Evolutionary conservation across 2,888 invertebrate species (phyloP), one percentile per base, ranked within the genome.

Genomic region (Volucella zonaria): DNA sequence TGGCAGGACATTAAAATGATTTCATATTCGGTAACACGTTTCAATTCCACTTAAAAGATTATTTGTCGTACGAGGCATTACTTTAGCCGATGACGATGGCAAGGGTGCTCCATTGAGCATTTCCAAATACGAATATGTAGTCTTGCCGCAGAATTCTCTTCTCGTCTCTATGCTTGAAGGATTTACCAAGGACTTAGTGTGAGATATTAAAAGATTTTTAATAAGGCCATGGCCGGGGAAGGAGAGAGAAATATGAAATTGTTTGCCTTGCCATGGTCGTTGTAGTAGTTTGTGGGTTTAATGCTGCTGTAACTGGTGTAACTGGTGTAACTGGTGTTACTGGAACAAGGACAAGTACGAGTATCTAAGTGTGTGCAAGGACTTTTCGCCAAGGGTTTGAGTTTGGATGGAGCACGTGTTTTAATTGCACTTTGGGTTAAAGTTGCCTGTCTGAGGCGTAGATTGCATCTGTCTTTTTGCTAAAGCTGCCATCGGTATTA

Each of bases 11-110:
- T 85, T 85, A 85, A 71, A 81, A 73, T 85, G 81, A 77, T 81
- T 85, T 85, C 81, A 85, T 85, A 85, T 85, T 85, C 85, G 80
- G 81, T 76, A 80, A 81, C 85, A 85, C 85, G 81, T 85, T 85
- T 77, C 85, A 77, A 81, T 85, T 81, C 85, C 85, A 85, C 85
- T 85, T 85, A 85, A 85, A 85, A 62, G 81, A 85, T 85, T 85
- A 85, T 85, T 85, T 85, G 85, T 73, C 71, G 66, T 76, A 31
- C 31, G 31, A 31, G 31, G 31, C 31, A 59, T 75, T 70, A 80
- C 75, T 61, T 66, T 52, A 61, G 61, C 31, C 31, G 51, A 47
- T 43, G 40, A 56, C 31, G 31, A 31, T 31, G 31, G 31, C 6
- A 47, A 43, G 52, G 47, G 64, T 47, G 43, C 18, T 61, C 45